A percentile compares a stretch with the other conserved stretches of the same genome.
Conservation (phyloP, 2,888 invertebrate species). For the Eupsilia transversa region DNA sequence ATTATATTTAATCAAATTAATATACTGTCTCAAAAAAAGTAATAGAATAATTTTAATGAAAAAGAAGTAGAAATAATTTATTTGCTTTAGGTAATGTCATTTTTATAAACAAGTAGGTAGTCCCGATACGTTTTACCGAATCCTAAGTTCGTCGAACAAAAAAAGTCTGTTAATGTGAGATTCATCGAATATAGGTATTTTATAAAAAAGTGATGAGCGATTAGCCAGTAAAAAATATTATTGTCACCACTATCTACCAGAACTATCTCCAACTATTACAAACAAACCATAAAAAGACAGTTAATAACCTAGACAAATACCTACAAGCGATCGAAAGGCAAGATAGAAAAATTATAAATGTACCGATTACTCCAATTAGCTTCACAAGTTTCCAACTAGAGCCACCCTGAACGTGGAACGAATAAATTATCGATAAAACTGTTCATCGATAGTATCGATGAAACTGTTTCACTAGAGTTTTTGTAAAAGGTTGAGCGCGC, state of each 20-base stretch:
- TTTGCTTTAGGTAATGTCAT: no score
- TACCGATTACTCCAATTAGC: constrained; percentile 64
- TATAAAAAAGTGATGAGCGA: background rate
- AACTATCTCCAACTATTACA: constrained; percentile 16
- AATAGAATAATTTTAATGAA: no score
- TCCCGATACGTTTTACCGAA: no score
- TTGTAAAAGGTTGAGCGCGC: constrained; percentile 64
- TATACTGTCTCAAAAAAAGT: no score
- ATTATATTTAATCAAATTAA: background rate
- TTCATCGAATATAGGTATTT: background rate
- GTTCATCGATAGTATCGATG: constrained; percentile 62
- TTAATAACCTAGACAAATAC: constrained; percentile 40
- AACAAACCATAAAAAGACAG: constrained; percentile 36
- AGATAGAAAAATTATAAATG: constrained; percentile 65
- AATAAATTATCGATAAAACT: constrained; percentile 66
- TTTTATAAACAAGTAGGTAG: no score
- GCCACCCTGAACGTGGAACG: constrained; percentile 58
- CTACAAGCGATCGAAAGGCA: constrained; percentile 45
- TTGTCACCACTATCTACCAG: background rate
- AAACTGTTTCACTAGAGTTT: constrained; percentile 55
- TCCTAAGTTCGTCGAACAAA: background rate
- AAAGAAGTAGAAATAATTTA: no score
- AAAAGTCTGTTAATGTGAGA: background rate
- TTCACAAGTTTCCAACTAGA: constrained; percentile 57
- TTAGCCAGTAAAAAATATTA: background rate